Evolutionary conservation across 2,888 invertebrate species (phyloP), one percentile per base, ranked within the genome.

Genomic region (Trichopria drosophilae): DNA sequence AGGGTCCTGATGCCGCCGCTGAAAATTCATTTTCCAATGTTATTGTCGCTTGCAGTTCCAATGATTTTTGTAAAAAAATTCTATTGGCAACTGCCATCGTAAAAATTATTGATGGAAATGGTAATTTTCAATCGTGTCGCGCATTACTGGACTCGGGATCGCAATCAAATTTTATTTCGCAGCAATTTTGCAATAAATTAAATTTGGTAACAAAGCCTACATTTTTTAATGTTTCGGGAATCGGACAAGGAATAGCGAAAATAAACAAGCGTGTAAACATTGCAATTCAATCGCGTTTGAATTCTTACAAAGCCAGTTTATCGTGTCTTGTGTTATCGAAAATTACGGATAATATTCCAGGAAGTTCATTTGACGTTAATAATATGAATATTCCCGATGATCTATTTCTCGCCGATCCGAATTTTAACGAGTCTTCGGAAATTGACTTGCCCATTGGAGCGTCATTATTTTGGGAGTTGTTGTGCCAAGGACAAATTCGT

Each of bases 401-500:
- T 34, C 20, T 34, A 20, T 1, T 9, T 2, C 16, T 34, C 5
- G 34, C 34, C 6, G 34, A 34, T 34, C 34, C 16, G 9, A 20
- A 34, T n/a, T 34, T 34, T 16, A 19, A 10, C 7, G 34, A 34
- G n/a, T 34, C 34, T 10, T n/a, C n/a, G 18, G 19, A 18, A 6
- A 12, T 34, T 6, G 34, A 34, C 20, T 6, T 34, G 3, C 20
- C 20, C 3, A 34, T 34, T 9, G 19, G 34, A 18, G 34, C 34
- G 7, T 34, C 34, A 6, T 20, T 34, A 2, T 34, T 34, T 16
- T 34, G 18, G 34, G 32, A 37, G 6, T 18, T 44, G 7, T 4
- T 51, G 13, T 28, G 34, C 15, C 23, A 40, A 1, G 51, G 34
- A 34, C 34, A 34, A 16, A 34, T 34, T 7, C 5, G 7, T 10